Evolutionary conservation across 2,888 invertebrate genomes (phyloP).

Genomic region (Lochmaea capreae): DNA sequence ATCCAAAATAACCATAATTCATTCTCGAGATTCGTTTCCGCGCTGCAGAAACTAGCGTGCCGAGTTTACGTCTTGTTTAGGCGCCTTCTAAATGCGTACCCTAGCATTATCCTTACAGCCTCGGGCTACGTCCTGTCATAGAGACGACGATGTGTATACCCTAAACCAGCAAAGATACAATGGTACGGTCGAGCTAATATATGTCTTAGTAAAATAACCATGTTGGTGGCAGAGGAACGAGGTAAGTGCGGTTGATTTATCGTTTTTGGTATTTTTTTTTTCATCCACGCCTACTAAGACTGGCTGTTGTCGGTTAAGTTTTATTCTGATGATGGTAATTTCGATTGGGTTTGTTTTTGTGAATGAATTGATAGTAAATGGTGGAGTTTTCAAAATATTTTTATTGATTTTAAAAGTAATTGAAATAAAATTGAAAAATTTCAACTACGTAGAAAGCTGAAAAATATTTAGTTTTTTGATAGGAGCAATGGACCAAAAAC

Average conservation of each 20-base stretch:
- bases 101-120: slow-evolving; percentile 59
- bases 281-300: slow-evolving; percentile 47
- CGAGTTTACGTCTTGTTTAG: slow-evolving; percentile 62
- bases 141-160: slow-evolving; percentile 41
- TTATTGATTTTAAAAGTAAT: too few relatives aligned
- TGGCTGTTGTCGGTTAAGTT: slow-evolving; percentile 38
- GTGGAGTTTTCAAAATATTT: not conserved
- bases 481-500: too few relatives aligned
- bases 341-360: slow-evolving; percentile 28
- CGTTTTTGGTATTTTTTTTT: slow-evolving; percentile 46
- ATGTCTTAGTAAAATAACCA: slow-evolving; percentile 59
- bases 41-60: slow-evolving; percentile 50
- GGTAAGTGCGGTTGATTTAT: slow-evolving; percentile 50
- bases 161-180: slow-evolving; percentile 50
- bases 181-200: slow-evolving; percentile 55
- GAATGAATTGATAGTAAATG: slow-evolving; percentile 26
- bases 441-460: too few relatives aligned
- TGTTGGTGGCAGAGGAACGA: slow-evolving; percentile 55
- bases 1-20: slow-evolving; percentile 43
- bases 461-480: too few relatives aligned
- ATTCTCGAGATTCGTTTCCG: slow-evolving; percentile 46
- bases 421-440: too few relatives aligned
- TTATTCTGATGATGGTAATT: slow-evolving; percentile 21
- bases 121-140: slow-evolving; percentile 59
- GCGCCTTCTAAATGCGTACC: slow-evolving; percentile 60